phyloP scores from a whole-genome alignment of 2,888 invertebrate species.

The Smittia aterrima region DNA sequence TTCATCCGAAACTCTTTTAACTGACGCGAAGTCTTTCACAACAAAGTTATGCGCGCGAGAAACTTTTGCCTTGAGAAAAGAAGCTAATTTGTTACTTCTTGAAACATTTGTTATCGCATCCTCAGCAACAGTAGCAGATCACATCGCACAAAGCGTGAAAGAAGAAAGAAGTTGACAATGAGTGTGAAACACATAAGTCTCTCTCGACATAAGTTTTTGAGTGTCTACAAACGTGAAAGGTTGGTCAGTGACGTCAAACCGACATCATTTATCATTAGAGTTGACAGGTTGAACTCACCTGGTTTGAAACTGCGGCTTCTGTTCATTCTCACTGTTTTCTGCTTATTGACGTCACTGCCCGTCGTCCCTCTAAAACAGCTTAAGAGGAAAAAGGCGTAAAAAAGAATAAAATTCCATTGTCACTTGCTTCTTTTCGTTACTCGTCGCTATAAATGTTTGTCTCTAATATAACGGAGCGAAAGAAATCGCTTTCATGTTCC shows the following conservation, averaged over 20 bases:
- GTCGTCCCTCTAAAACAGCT: not conserved
- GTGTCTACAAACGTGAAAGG: not conserved
- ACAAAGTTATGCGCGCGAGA: no score
- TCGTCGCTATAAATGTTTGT: not conserved
- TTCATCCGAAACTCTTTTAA: not conserved
- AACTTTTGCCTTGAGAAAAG: not conserved
- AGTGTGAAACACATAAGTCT: slow-evolving; percentile 12
- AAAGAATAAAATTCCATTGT: slow-evolving; percentile 20
- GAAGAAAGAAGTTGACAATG: slow-evolving; percentile 15
- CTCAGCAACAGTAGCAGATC: not conserved
- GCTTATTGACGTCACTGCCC: no score
- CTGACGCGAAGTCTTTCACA: no score
- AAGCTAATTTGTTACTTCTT: slow-evolving; percentile 19
- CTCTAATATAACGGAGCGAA: not conserved
- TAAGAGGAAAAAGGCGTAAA: slow-evolving; percentile 1
- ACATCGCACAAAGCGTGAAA: not conserved
- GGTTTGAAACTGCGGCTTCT: no score
- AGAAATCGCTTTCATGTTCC: not conserved
- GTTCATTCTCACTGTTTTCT: no score
- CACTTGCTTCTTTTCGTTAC: not conserved
- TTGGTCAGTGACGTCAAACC: no score
- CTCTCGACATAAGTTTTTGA: not conserved
- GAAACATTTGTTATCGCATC: not conserved
- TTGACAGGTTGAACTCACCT: no score
- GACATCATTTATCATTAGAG: no score